Evolutionary conservation across 2,113 vertebrate species (phyloP).

Genomic region (Recurvirostra avosetta): DNA sequence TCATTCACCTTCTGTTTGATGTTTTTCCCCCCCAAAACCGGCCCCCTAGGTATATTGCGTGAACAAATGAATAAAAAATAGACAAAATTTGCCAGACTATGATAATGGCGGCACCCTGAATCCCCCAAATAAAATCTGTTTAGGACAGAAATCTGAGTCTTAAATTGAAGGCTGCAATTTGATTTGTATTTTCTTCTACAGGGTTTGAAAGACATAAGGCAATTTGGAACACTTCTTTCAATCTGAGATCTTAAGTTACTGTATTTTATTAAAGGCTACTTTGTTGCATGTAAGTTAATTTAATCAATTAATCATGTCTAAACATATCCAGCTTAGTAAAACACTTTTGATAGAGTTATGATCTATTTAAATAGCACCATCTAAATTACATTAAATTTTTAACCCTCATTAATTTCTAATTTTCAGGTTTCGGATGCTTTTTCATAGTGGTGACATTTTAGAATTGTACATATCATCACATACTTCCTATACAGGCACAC

Average conservation of each 20-base stretch:
- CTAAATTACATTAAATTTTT: slow-evolving; percentile 48
- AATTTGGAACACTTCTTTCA: neutral
- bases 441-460: neutral
- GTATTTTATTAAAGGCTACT: neutral
- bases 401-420: slow-evolving; percentile 47
- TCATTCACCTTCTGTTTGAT: neutral
- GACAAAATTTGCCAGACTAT: neutral
- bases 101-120: neutral
- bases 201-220: neutral
- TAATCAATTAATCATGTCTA: slow-evolving; percentile 31
- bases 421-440: neutral
- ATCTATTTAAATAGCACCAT: slow-evolving; percentile 35
- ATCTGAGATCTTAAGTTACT: neutral
- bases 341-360: neutral
- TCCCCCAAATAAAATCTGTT: neutral
- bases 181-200: neutral
- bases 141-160: neutral
- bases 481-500: neutral
- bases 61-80: neutral
- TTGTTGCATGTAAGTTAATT: neutral
- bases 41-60: accelerated
- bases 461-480: neutral
- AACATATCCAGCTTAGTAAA: slow-evolving; percentile 3
- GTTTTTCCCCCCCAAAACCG: accelerated
- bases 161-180: neutral